Percentiles rank a stretch among this genome's conserved stretches.
These are phyloP conservation scores for Ceratosolen fusciceps DNA, from an alignment of 1,140 invertebrate species.

Conservation along the genomic window DNA sequence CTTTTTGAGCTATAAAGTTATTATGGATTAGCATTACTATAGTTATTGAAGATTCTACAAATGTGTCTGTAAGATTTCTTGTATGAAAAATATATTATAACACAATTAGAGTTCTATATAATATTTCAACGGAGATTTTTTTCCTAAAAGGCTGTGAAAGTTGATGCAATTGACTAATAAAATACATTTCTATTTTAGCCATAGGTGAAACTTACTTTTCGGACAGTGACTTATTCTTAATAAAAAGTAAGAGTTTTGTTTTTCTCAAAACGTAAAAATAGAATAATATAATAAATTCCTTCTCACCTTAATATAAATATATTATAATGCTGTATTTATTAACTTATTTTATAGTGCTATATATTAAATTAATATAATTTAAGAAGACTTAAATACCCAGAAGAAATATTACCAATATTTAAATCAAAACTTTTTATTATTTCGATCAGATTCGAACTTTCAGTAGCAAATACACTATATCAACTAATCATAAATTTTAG, in stretches of 20 bases:
- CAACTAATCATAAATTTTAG: too few relatives aligned
- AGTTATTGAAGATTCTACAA: background rate
- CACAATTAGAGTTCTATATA: background rate
- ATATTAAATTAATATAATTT: too few relatives aligned
- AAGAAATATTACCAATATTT: too few relatives aligned
- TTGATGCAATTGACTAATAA: conserved; percentile 50
- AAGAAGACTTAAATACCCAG: too few relatives aligned
- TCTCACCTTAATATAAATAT: too few relatives aligned
- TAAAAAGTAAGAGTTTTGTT: background rate
- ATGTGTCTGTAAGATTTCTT: background rate
- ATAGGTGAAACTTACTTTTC: conserved; percentile 7
- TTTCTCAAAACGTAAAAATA: background rate
- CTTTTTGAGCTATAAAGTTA: background rate
- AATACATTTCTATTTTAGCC: conserved; percentile 39
- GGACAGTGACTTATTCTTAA: background rate
- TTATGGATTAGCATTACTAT: background rate
- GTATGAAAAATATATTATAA: background rate
- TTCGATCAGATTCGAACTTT: too few relatives aligned
- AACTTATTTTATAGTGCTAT: too few relatives aligned
- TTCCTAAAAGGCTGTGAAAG: conserved; percentile 50
- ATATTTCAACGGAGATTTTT: conserved; percentile 29
- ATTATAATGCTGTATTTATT: too few relatives aligned
- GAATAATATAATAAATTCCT: too few relatives aligned
- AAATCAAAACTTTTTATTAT: too few relatives aligned
- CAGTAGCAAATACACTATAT: too few relatives aligned